Percentiles rank a stretch among this genome's conserved stretches.
phyloP scores from a whole-genome alignment of 2,113 vertebrate species.

The Lamprotornis superbus region DNA sequence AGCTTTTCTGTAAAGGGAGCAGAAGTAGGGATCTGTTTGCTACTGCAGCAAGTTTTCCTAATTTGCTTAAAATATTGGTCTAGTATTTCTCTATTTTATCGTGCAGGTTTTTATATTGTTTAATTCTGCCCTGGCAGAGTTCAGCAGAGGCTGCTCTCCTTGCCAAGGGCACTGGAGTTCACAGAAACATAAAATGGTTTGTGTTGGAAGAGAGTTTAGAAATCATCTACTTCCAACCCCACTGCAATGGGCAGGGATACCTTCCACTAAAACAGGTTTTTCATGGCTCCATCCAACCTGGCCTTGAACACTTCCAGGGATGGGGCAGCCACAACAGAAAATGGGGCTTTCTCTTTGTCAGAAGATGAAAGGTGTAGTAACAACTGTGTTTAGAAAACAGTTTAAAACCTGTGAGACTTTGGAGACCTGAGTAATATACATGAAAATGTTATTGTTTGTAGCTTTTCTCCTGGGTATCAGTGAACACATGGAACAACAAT shows the following conservation, averaged over 20 bases:
- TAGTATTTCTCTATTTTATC: background rate
- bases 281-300: background rate
- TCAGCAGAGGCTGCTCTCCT: background rate
- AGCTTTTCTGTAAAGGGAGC: background rate
- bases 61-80: background rate
- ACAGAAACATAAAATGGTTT: background rate
- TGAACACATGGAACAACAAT: background rate
- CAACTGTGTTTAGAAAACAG: background rate
- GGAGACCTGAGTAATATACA: background rate
- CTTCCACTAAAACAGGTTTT: background rate
- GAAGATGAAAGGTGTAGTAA: background rate
- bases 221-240: background rate
- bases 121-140: background rate
- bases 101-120: background rate
- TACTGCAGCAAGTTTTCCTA: background rate
- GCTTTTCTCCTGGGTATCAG: background rate
- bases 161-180: background rate
- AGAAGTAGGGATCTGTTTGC: background rate
- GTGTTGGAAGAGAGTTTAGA: background rate
- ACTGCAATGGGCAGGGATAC: background rate
- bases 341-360: accelerated
- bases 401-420: background rate
- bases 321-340: background rate
- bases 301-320: background rate
- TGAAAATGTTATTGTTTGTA: background rate